These are phyloP conservation scores for Brachyhypopomus occidentalis DNA, from an alignment of 2,113 vertebrate genomes.

Conservation along the genomic window DNA sequence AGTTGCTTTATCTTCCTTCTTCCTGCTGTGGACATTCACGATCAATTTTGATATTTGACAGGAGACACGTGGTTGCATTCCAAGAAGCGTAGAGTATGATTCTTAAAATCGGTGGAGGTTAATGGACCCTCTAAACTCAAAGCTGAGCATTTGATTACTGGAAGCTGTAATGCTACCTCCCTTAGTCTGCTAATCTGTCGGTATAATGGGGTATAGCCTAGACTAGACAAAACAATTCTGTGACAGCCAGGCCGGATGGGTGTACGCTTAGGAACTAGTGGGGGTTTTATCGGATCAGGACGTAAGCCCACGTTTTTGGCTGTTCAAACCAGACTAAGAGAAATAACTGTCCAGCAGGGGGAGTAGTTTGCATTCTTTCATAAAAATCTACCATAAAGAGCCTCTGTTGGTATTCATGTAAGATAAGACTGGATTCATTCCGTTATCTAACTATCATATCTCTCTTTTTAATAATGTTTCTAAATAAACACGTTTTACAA, in stretches of 20 bases:
- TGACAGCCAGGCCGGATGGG: slow-evolving; percentile 15
- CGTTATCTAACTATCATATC: not conserved
- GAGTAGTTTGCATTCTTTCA: slow-evolving; percentile 20
- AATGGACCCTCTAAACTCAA: slow-evolving; percentile 17
- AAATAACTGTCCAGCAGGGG: slow-evolving; percentile 38
- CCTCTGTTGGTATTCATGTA: not conserved
- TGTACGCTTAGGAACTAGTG: slow-evolving; percentile 11
- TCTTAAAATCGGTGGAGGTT: slow-evolving; percentile 30
- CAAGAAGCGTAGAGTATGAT: not conserved
- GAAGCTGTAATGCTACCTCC: slow-evolving; percentile 25
- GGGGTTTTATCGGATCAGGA: slow-evolving; percentile 35
- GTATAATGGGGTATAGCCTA: slow-evolving; percentile 30
- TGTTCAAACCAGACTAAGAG: not conserved
- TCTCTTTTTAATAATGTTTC: not conserved
- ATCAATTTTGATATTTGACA: slow-evolving; percentile 20
- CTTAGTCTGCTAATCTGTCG: slow-evolving; percentile 20
- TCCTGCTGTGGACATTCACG: slow-evolving; percentile 8
- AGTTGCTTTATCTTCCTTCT: not conserved
- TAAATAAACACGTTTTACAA: slow-evolving; percentile 16
- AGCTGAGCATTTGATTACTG: slow-evolving; percentile 38
- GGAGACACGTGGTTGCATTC: slow-evolving; percentile 3
- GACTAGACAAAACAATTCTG: slow-evolving; percentile 27
- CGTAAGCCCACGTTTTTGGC: slow-evolving; percentile 5
- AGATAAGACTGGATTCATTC: not conserved
- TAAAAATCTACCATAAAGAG: not conserved